These are phyloP conservation scores for Phalera bucephala DNA, from an alignment of 2,888 invertebrate species.

Conservation along the genomic window DNA sequence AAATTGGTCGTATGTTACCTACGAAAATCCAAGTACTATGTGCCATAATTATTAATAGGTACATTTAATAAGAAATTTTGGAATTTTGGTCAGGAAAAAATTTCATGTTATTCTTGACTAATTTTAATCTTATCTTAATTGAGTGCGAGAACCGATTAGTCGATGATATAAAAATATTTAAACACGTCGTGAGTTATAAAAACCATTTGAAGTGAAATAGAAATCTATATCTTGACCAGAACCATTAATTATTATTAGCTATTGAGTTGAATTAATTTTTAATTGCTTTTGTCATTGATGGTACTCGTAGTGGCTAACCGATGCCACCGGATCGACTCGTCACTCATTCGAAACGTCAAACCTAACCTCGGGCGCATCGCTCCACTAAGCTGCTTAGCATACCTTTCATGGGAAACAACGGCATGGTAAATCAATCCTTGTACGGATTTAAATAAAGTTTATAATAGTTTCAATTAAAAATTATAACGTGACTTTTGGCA, in stretches of 20 bases:
- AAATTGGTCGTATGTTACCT: conserved; percentile 44
- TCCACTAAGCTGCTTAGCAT: conserved; percentile 76
- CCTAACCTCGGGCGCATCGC: conserved; percentile 62
- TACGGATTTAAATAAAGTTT: conserved; percentile 6
- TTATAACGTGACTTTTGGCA: conserved; percentile 70
- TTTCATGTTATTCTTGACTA: conserved; percentile 38
- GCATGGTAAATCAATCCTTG: conserved; percentile 38
- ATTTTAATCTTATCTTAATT: conserved; percentile 29
- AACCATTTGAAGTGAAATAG: conserved; percentile 2
- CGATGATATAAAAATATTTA: conserved; percentile 14
- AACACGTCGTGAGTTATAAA: conserved; percentile 12
- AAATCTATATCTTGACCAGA: not conserved
- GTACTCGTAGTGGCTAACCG: conserved; percentile 43
- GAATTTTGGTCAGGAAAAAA: conserved; percentile 20
- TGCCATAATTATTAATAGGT: no score
- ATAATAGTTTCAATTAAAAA: conserved; percentile 10
- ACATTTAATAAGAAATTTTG: no score
- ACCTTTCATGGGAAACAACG: conserved; percentile 38
- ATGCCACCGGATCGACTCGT: conserved; percentile 58
- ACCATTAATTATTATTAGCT: conserved; percentile 7
- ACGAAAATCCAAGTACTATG: no score
- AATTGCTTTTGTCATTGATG: conserved; percentile 30
- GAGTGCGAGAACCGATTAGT: conserved; percentile 32
- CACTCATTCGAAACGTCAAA: conserved; percentile 63
- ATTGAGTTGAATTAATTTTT: conserved; percentile 15